Conservation (phyloP, 1,140 invertebrate genomes). For the Brachystomella parvula region DNA sequence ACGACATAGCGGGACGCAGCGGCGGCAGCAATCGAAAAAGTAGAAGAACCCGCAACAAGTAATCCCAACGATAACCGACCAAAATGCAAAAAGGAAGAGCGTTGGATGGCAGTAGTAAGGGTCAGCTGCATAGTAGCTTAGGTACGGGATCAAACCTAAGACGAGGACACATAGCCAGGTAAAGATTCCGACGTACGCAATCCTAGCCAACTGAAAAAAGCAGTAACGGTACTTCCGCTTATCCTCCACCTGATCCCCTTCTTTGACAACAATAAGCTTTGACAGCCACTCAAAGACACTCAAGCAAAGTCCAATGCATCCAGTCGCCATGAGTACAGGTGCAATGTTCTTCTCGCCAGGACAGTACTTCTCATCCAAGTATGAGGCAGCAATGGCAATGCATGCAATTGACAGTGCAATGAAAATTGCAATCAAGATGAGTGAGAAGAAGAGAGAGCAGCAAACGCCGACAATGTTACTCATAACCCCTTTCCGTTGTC, state of each 20-base stretch:
- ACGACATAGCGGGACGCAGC: no score
- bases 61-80: neutral
- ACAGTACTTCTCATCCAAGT: conserved; percentile 1
- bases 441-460: neutral
- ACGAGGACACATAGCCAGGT: neutral
- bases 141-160: neutral
- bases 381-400: neutral
- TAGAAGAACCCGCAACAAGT: no score
- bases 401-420: neutral
- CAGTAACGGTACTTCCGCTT: neutral
- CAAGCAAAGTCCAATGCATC: neutral
- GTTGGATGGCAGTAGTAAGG: neutral
- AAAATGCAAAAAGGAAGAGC: neutral
- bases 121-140: neutral
- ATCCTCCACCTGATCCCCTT: neutral
- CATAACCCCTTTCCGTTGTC: neutral
- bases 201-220: neutral
- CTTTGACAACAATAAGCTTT: neutral
- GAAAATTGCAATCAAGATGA: neutral
- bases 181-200: neutral
- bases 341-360: neutral
- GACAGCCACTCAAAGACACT: neutral
- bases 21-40: no score
- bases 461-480: neutral
- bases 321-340: neutral